Evolutionary conservation across 2,888 invertebrate species (phyloP), one percentile per base, ranked within the genome.

Genomic region (Frankliniella intonsa): DNA sequence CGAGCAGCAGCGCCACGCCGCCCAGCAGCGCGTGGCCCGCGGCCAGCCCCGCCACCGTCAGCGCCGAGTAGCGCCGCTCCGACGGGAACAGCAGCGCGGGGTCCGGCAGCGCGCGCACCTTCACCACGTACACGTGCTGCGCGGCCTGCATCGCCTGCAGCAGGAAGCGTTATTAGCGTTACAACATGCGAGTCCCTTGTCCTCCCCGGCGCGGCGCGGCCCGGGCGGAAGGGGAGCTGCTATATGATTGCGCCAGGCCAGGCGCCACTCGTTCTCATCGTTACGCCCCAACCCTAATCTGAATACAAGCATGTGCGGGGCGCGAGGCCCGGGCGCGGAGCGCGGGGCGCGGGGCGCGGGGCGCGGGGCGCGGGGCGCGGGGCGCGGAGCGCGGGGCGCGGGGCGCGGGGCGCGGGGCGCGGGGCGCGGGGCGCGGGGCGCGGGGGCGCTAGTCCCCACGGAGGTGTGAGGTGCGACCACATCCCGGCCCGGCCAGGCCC

Each of bases 61-160:
- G 92, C 0, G 93, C 92, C 0, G 92, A 92, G 85, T 93, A 93
- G 82, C 92, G 88, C 84, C 92, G 87, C 86, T 93, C 93, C 0
- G 92, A 92, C 0, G 93, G 93, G 84, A 92, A 92, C 62, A 91
- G 86, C n/a, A 88, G 88, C 83, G 90, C 88, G 1, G 91, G 90
- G 84, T 91, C 90, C 2, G 91, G 91, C 86, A 91, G 90, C 12
- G 91, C 90, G 86, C 91, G 91, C 86, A 92, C 91, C 89, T 91
- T 92, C 83, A 93, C 91, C 84, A 92, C 92, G 86, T 92, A 92
- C 25, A 92, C 91, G 87, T 91, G 91, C 89, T 93, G 69, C 10
- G 69, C 10, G 17, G 55, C 55, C 55, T 55, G 55, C 55, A 55
- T 22, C 22, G 69, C 69, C 69, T 76, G 69, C 69, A 22, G 25